These are phyloP conservation scores for Dryomyza anilis DNA, from an alignment of 2,888 invertebrate species.

Conservation along the genomic window DNA sequence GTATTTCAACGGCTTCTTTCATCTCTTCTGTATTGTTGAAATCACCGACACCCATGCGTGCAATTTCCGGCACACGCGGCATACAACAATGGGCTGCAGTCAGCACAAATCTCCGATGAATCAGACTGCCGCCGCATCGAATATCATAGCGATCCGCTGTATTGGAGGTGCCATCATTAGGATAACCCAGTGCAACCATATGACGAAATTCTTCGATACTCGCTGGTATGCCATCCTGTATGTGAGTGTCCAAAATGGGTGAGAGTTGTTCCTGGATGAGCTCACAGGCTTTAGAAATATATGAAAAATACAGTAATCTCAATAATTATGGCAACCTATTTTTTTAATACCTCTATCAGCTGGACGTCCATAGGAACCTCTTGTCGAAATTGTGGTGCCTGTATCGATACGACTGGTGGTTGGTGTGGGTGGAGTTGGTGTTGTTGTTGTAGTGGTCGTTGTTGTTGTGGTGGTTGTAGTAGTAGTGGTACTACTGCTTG, in stretches of 20 bases:
- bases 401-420: no score
- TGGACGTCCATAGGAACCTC: neutral
- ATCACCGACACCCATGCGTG: constrained; percentile 34
- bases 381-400: no score
- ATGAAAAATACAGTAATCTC: neutral
- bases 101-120: constrained; percentile 33
- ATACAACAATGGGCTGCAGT: constrained; percentile 39
- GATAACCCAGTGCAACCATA: constrained; percentile 36
- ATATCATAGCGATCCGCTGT: constrained; percentile 14
- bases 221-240: constrained; percentile 34
- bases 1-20: constrained; percentile 22
- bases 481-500: neutral
- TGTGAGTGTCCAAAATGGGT: neutral
- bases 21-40: constrained; percentile 6
- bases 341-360: neutral
- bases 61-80: constrained; percentile 25
- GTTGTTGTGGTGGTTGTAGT: neutral
- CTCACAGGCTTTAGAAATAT: neutral
- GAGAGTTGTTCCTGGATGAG: neutral
- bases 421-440: neutral
- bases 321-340: neutral
- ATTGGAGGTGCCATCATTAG: neutral
- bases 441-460: neutral
- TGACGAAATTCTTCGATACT: constrained; percentile 40
- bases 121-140: constrained; percentile 36